Conservation (phyloP, 2,888 invertebrate genomes). For the Leptothorax acervorum region DNA sequence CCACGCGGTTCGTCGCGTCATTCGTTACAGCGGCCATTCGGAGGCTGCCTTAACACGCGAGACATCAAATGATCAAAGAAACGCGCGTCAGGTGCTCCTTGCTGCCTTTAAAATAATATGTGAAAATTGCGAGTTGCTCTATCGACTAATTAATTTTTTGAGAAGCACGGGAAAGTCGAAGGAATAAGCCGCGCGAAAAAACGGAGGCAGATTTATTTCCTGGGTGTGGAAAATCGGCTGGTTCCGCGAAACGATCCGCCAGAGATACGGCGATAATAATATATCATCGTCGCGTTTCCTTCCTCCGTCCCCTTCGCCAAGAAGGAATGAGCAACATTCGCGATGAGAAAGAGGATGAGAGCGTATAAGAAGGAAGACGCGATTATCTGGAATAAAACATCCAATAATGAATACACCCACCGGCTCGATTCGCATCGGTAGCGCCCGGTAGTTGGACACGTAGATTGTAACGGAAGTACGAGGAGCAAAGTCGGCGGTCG, state of each 20-base stretch:
- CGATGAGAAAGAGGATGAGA: slow-evolving; percentile 1
- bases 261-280: slow-evolving; percentile 6
- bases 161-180: background rate
- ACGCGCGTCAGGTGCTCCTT: background rate
- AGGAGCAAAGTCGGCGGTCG: slow-evolving; percentile 34
- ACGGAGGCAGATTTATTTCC: background rate
- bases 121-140: background rate
- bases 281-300: slow-evolving; percentile 26
- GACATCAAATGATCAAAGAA: background rate
- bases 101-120: background rate
- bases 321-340: background rate
- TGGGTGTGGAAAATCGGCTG: background rate
- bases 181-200: background rate
- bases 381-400: slow-evolving; percentile 30
- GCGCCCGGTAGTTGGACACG: slow-evolving; percentile 43
- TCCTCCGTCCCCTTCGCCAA: background rate
- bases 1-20: slow-evolving; percentile 15
- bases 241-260: slow-evolving; percentile 2
- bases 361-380: background rate
- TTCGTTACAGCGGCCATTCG: background rate
- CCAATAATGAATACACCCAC: slow-evolving; percentile 42
- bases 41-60: slow-evolving; percentile 4
- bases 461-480: slow-evolving; percentile 45
- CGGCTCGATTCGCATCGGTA: slow-evolving; percentile 48
- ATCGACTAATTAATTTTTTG: background rate